A percentile compares a stretch with the other conserved stretches of the same genome.
These are phyloP conservation scores for Drymodes brunneopygia DNA, from an alignment of 2,113 vertebrate species.

Conservation along the genomic window DNA sequence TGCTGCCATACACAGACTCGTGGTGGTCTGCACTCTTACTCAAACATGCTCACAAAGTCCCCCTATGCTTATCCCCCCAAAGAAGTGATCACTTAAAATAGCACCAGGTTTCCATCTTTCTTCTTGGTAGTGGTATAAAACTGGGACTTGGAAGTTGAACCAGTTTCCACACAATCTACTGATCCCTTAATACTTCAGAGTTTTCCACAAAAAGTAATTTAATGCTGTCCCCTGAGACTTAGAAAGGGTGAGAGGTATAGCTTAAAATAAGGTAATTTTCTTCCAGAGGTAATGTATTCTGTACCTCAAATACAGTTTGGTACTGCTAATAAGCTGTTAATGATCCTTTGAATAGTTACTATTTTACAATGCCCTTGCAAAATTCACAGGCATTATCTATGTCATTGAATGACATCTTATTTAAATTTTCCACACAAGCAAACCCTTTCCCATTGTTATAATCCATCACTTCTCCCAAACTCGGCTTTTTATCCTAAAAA, in stretches of 20 bases:
- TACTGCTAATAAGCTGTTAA: background rate
- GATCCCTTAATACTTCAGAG: background rate
- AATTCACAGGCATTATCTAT: background rate
- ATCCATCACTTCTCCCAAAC: background rate
- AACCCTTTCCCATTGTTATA: background rate
- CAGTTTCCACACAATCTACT: background rate
- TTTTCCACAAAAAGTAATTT: background rate
- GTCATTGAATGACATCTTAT: background rate
- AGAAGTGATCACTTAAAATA: background rate
- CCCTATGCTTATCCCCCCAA: background rate
- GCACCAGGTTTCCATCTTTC: background rate
- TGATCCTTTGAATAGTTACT: background rate
- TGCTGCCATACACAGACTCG: background rate
- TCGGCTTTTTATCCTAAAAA: background rate
- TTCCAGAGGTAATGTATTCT: background rate
- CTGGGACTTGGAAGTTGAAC: background rate
- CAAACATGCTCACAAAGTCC: rapidly evolving
- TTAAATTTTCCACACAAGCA: background rate
- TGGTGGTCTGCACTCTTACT: background rate
- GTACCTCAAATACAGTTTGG: background rate
- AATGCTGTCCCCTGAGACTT: background rate
- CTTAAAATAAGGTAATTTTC: conserved; percentile 22
- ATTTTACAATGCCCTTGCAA: background rate
- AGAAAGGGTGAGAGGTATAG: background rate
- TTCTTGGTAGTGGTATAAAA: background rate